These are phyloP conservation scores for Agrotis puta DNA, from an alignment of 2,888 invertebrate genomes.

Conservation along the genomic window DNA sequence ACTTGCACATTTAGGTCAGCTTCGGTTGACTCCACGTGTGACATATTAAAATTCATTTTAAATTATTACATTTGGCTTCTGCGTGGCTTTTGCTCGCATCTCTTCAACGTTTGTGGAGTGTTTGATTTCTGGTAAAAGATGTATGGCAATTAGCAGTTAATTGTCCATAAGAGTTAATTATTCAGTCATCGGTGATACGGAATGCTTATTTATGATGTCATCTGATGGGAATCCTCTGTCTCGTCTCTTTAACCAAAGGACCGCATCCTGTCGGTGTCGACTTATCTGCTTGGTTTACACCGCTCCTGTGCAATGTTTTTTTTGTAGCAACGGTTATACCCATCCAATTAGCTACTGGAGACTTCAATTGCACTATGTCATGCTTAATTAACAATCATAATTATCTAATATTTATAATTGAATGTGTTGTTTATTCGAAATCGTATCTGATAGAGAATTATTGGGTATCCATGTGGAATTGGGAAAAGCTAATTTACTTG, in stretches of 20 bases:
- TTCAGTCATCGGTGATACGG: constrained; percentile 9
- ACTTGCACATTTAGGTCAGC: constrained; percentile 63
- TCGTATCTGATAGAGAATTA: constrained; percentile 18
- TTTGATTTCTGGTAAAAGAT: not conserved
- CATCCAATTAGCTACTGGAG: constrained; percentile 17
- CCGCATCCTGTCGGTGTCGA: constrained; percentile 43
- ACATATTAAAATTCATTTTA: constrained; percentile 51
- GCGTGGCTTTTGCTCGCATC: constrained; percentile 13
- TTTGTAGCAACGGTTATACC: not conserved
- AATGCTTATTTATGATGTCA: constrained; percentile 41
- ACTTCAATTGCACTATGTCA: constrained; percentile 1
- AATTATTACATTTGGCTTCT: constrained; percentile 28
- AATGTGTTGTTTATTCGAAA: constrained; percentile 2
- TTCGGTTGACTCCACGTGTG: constrained; percentile 43
- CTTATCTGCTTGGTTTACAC: constrained; percentile 28
- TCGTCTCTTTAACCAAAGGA: constrained; percentile 39
- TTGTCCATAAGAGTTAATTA: constrained; percentile 6
- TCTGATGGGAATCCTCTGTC: constrained; percentile 46
- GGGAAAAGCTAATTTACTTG: constrained; percentile 7
- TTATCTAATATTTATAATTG: constrained; percentile 21
- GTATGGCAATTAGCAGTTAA: constrained; percentile 16
- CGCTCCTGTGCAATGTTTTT: constrained; percentile 4
- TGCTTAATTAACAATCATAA: constrained; percentile 8
- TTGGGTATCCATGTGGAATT: constrained; percentile 21
- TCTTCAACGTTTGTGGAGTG: constrained; percentile 13